A percentile compares a stretch with the other conserved stretches of the same genome.
phyloP scores from a whole-genome alignment of 2,113 vertebrate species.

The Platycercus adscitus region DNA sequence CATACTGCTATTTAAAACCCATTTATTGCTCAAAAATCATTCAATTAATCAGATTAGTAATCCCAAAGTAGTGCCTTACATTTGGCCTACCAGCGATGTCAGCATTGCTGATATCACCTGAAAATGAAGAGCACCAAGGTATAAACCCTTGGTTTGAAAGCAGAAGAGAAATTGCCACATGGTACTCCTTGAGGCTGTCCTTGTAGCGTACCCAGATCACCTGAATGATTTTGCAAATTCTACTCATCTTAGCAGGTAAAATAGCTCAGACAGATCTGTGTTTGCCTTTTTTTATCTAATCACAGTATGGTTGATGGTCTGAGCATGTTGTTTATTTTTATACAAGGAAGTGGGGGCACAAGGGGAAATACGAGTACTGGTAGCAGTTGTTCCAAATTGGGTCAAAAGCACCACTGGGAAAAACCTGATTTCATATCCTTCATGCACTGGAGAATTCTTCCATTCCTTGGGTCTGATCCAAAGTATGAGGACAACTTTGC shows the following conservation, averaged over 20 bases:
- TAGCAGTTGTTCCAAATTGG: not conserved
- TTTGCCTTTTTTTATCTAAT: not conserved
- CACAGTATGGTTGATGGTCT: not conserved
- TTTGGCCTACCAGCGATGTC: not conserved
- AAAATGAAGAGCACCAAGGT: not conserved
- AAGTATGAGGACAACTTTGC: not conserved
- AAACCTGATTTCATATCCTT: not conserved
- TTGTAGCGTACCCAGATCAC: not conserved
- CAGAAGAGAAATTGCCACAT: not conserved
- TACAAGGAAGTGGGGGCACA: accelerated
- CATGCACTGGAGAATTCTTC: not conserved
- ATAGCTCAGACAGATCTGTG: not conserved
- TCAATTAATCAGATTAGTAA: not conserved
- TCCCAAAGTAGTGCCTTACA: not conserved
- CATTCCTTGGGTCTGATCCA: not conserved
- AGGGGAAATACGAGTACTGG: not conserved
- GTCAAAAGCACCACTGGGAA: not conserved
- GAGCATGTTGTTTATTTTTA: not conserved
- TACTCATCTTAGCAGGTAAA: not conserved
- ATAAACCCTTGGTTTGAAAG: not conserved
- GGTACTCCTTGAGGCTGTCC: not conserved
- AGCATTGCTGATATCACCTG: not conserved
- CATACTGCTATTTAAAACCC: not conserved
- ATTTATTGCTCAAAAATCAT: not conserved
- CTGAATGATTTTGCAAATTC: not conserved